These are phyloP conservation scores for Stegostoma tigrinum DNA, from an alignment of 2,113 vertebrate species.

Conservation along the genomic window DNA sequence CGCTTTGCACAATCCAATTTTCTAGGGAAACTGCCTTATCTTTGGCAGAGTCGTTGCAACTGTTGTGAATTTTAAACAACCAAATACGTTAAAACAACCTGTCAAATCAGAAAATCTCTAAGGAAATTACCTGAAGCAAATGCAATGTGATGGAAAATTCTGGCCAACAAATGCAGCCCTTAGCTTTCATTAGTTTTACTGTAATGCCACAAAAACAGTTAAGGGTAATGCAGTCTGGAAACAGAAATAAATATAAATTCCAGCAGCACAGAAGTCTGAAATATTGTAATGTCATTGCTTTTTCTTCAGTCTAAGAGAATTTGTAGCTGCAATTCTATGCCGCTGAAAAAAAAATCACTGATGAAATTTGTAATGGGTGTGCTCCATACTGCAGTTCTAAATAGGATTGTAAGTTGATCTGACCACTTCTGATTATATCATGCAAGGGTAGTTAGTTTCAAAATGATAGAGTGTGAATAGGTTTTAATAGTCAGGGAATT, in stretches of 20 bases:
- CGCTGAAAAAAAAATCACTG: not conserved
- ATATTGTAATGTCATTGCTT: not conserved
- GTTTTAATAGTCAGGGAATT: constrained; percentile 33
- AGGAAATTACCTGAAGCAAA: constrained; percentile 25
- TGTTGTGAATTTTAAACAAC: constrained; percentile 24
- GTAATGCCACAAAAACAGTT: not conserved
- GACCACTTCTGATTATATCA: constrained; percentile 28
- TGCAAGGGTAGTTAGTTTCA: not conserved
- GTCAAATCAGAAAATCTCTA: constrained; percentile 27
- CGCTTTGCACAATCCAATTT: not conserved
- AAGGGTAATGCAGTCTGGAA: constrained; percentile 15
- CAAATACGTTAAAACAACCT: constrained; percentile 23
- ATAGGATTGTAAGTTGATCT: constrained; percentile 29
- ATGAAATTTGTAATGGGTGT: constrained; percentile 9
- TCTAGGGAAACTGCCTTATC: not conserved
- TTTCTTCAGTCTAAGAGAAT: constrained; percentile 20
- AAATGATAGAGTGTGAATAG: constrained; percentile 14
- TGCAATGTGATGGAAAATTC: not conserved
- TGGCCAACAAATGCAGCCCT: not conserved
- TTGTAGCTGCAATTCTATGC: not conserved
- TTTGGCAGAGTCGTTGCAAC: not conserved
- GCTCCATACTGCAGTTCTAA: not conserved
- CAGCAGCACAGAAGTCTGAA: not conserved
- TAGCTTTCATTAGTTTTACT: constrained; percentile 26
- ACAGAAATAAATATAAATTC: constrained; percentile 5